Conservation (phyloP, 2,888 invertebrate species). For the Drosophila nigritarsus region DNA sequence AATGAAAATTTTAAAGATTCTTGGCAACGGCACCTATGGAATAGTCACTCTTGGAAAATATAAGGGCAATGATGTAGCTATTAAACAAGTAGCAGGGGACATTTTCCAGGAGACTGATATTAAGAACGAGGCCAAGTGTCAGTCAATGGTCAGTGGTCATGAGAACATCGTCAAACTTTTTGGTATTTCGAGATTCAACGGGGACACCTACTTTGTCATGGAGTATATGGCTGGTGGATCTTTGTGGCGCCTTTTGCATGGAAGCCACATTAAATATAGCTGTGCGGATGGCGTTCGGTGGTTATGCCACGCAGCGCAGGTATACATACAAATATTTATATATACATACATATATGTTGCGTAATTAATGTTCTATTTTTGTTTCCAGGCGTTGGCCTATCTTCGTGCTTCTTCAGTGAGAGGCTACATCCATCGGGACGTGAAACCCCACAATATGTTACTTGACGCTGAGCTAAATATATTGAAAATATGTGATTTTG, state of each 20-base stretch:
- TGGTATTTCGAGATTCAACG: neutral
- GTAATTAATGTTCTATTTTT: neutral
- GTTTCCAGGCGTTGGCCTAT: neutral
- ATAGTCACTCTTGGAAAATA: accelerated
- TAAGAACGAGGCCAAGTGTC: neutral
- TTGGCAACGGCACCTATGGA: accelerated
- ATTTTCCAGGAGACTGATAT: accelerated
- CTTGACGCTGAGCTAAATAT: neutral
- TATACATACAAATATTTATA: neutral
- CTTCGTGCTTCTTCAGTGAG: neutral
- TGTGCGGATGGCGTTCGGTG: neutral
- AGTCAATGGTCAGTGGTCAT: neutral
- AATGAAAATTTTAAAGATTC: accelerated
- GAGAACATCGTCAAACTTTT: neutral
- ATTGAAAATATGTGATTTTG: conserved; percentile 26
- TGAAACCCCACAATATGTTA: conserved; percentile 28
- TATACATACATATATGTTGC: neutral
- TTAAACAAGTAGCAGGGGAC: accelerated
- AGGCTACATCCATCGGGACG: conserved; percentile 24
- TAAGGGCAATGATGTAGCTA: neutral
- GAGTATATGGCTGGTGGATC: neutral
- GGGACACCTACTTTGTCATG: neutral
- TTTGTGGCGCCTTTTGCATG: neutral
- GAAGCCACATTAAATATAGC: accelerated
- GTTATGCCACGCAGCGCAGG: neutral